Evolutionary conservation across 1,140 invertebrate genomes (phyloP).

Genomic region (Drosophila nikananu): DNA sequence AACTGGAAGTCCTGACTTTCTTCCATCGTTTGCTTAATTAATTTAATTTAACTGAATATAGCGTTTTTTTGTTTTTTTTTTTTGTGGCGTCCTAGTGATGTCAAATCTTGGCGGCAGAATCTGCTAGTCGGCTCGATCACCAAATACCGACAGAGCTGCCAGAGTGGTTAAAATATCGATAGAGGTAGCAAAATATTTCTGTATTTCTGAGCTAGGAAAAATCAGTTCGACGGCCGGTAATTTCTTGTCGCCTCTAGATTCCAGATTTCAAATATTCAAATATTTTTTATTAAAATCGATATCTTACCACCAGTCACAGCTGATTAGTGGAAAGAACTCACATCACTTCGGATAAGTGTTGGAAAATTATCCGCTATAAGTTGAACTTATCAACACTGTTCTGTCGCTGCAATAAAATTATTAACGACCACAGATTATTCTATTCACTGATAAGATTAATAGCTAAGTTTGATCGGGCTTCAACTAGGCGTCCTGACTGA

Average conservation of each 20-base stretch:
- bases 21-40: constrained; percentile 55
- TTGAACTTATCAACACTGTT: not conserved
- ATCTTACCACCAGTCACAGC: constrained; percentile 3
- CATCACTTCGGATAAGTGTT: constrained; percentile 11
- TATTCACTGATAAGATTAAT: constrained; percentile 27
- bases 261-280: not conserved
- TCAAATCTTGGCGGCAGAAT: constrained; percentile 22
- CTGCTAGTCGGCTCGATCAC: not conserved
- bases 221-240: not conserved
- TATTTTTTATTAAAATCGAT: constrained; percentile 49
- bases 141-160: not conserved
- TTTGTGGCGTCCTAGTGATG: constrained; percentile 21
- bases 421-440: constrained; percentile 10
- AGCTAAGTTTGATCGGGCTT: constrained; percentile 9
- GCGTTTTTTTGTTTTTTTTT: not conserved
- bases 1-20: constrained; percentile 87
- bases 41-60: constrained; percentile 6
- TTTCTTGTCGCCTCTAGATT: not conserved
- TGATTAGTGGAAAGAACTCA: constrained; percentile 28
- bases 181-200: not conserved
- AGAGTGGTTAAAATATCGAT: not conserved
- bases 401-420: constrained; percentile 11
- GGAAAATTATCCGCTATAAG: not conserved
- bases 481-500: not conserved
- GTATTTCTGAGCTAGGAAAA: not conserved